Evolutionary conservation across 2,797 vertebrate species (phyloP).

Genomic region (Masticophis lateralis): DNA sequence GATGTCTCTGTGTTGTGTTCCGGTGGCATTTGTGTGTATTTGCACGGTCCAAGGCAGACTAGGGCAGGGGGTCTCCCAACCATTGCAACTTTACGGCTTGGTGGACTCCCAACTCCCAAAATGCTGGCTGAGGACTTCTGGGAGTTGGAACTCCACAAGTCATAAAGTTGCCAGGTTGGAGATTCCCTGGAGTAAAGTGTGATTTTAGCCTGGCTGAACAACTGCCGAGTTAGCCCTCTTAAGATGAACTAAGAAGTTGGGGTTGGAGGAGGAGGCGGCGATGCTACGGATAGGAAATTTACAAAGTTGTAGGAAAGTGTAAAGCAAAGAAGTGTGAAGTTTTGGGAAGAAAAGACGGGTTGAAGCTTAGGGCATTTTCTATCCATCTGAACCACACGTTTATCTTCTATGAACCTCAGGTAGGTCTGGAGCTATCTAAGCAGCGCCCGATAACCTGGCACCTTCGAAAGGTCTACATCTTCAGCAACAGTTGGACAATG

Average conservation of each 20-base stretch:
- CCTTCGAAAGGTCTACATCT: not conserved
- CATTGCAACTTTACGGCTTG: not conserved
- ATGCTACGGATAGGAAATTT: not conserved
- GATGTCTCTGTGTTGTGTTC: not conserved
- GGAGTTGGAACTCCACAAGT: not conserved
- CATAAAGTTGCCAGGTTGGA: not conserved
- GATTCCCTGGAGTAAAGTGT: not conserved
- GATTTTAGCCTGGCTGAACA: not conserved
- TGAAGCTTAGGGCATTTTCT: not conserved
- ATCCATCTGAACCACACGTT: not conserved
- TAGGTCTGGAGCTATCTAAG: not conserved
- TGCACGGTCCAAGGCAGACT: not conserved
- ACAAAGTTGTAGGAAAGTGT: not conserved
- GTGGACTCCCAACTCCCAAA: not conserved
- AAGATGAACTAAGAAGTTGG: not conserved
- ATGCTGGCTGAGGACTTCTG: not conserved
- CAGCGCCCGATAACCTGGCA: not conserved
- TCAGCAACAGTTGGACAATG: not conserved
- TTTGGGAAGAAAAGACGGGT: not conserved
- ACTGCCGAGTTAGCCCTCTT: not conserved
- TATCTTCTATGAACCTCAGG: not conserved
- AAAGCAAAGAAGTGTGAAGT: not conserved
- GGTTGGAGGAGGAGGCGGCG: not conserved
- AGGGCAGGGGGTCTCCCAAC: not conserved
- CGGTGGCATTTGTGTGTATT: not conserved